Base-by-base conservation (phyloP, 2,797 vertebrate species). In the Eremophila alpestris region DNA sequence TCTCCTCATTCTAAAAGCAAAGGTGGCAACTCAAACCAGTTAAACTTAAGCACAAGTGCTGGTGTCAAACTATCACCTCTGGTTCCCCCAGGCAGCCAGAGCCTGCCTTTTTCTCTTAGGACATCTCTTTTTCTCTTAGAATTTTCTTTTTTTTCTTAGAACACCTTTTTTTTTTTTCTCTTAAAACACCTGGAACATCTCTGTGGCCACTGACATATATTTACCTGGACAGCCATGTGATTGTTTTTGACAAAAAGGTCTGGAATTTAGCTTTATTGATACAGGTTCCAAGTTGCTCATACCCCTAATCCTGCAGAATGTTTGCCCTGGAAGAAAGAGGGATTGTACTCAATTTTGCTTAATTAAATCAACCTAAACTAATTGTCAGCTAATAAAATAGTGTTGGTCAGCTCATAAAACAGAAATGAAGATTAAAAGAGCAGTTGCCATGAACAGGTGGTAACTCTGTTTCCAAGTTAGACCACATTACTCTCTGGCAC, bases 381-480 rank as follows among this genome's bases (percentile, higher is more conserved):
- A 95, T 96, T 94, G 94, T 95, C 97, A 96, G 90, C 90, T 90
- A 91, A 95, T 96, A 96, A 96, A 95, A 94, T 52, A 93, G 84
- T 89, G 89, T 91, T 84, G 87, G 80, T 93, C 95, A 95, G 95
- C 94, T 93, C 92, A 79, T 95, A 91, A 97, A 95, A 91, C 74
- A 96, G 94, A 95, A 93, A 90, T 75, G 62, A 94, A 93, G 94
- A 95, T 96, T 95, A 95, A 92, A 95, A 86, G 93, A 89, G 94
- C 64, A 83, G 91, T 94, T 94, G 91, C 86, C 89, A 93, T 40
- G 92, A 97, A 89, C 96, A 97, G 96, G 97, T 97, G 96, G 95
- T 94, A 95, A 95, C 86, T 92, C 91, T 92, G 94, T 96, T 97
- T 96, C 96, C 96, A 96, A 96, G 94, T 96, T 90, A 96, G 93